A percentile compares a stretch with the other conserved stretches of the same genome.
phyloP scores from a whole-genome alignment of 2,797 vertebrate genomes.

The Argentina silus region DNA sequence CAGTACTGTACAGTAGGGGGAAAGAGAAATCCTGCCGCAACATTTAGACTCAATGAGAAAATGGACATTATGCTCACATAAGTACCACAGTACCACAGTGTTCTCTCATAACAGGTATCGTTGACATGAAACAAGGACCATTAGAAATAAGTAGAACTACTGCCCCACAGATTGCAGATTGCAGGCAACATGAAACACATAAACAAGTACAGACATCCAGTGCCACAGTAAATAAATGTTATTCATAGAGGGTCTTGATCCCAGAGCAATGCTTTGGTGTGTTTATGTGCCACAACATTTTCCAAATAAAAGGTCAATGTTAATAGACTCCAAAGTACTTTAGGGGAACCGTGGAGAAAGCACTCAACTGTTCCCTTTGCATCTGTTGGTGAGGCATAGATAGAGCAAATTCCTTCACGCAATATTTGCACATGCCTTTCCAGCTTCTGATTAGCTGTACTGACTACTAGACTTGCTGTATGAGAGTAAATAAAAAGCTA shows the following conservation, averaged over 20 bases:
- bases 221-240: neutral
- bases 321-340: neutral
- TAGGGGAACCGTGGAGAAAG: neutral
- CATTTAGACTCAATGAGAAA: neutral
- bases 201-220: neutral
- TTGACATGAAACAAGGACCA: neutral
- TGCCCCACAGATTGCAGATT: neutral
- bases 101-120: neutral
- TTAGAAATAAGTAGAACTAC: neutral
- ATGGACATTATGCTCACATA: neutral
- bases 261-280: neutral
- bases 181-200: neutral
- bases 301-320: neutral
- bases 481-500: neutral
- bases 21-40: neutral
- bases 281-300: neutral
- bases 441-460: conserved; percentile 2
- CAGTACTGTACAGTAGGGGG: no score
- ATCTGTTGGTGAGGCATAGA: neutral
- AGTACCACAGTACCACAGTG: neutral
- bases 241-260: neutral
- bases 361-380: neutral
- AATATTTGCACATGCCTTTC: neutral
- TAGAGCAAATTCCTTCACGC: conserved; percentile 14
- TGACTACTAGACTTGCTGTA: neutral